Evolutionary conservation across 2,888 invertebrate genomes (phyloP).

Genomic region (Tetramorium bicarinatum): DNA sequence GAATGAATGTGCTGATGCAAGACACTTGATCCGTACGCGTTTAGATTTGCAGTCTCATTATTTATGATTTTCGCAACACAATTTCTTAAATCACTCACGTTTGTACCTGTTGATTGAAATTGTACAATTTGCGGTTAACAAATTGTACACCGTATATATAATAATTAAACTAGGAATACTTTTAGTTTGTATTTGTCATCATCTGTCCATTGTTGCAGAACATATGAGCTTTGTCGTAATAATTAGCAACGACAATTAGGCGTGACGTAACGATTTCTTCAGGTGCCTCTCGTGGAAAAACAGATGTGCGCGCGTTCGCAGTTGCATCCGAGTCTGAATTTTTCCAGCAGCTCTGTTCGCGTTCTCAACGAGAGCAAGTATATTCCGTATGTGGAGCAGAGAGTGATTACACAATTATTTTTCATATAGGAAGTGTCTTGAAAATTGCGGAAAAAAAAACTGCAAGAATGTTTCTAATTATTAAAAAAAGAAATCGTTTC

Average conservation of each 20-base stretch:
- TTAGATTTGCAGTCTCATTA: constrained; percentile 10
- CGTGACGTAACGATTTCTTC: constrained; percentile 5
- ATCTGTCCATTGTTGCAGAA: background rate
- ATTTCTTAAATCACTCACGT: background rate
- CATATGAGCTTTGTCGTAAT: background rate
- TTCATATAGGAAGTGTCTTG: background rate
- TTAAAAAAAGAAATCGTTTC: background rate
- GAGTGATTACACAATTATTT: background rate
- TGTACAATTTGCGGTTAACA: background rate
- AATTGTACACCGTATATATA: background rate
- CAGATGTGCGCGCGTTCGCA: background rate
- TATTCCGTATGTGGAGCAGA: background rate
- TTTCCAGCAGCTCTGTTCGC: background rate
- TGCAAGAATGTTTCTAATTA: background rate
- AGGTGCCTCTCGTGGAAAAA: background rate
- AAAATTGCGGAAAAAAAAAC: background rate
- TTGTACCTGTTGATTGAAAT: background rate
- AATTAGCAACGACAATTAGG: background rate
- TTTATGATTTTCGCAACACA: background rate
- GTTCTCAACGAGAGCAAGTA: background rate
- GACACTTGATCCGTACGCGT: background rate
- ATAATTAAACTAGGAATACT: background rate
- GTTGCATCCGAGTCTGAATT: background rate
- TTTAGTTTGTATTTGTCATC: background rate
- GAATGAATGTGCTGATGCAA: background rate